Conservation (phyloP, 1,140 invertebrate genomes). For the Ruditapes philippinarum region DNA sequence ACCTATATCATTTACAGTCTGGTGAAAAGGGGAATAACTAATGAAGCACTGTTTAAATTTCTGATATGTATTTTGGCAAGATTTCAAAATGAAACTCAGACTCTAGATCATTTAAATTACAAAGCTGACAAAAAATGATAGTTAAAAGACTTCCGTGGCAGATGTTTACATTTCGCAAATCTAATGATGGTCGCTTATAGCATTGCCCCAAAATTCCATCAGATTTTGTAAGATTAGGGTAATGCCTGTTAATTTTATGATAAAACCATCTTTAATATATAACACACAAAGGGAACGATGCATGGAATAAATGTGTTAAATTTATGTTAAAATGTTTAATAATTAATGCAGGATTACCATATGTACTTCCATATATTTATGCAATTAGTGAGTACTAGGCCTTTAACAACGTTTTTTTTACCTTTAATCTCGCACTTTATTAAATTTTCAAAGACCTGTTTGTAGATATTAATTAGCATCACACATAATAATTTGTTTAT, state of each 20-base stretch:
- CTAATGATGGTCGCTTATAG: neutral
- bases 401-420: neutral
- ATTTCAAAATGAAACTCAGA: neutral
- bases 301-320: neutral
- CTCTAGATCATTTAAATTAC: neutral
- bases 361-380: neutral
- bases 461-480: conserved; percentile 38
- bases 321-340: neutral
- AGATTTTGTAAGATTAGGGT: neutral
- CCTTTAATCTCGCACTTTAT: conserved; percentile 23
- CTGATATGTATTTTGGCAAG: neutral
- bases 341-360: neutral
- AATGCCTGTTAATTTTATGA: neutral
- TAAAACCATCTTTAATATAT: neutral
- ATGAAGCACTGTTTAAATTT: neutral
- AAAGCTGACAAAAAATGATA: neutral
- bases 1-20: too few species aligned
- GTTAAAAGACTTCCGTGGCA: neutral
- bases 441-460: conserved; percentile 14
- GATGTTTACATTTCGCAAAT: neutral
- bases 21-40: neutral
- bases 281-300: neutral
- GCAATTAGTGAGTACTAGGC: neutral
- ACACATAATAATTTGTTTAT: conserved; percentile 35
- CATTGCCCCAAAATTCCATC: neutral